phyloP scores from a whole-genome alignment of 2,797 vertebrate species.

The Leucoraja ocellata region DNA sequence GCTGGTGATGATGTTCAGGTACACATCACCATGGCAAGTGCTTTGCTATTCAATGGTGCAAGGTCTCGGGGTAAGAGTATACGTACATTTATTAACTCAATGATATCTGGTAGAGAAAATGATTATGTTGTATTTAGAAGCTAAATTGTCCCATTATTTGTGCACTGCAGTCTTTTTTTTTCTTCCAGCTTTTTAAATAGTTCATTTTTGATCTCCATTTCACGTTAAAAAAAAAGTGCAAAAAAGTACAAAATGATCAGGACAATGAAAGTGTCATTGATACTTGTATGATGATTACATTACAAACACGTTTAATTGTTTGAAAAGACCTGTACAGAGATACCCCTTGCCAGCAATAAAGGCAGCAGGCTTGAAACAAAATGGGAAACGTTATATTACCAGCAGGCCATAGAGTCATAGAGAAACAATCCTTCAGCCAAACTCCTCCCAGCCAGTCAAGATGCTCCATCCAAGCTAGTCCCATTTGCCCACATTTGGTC shows the following conservation, averaged over 20 bases:
- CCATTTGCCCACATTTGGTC: too few relatives aligned
- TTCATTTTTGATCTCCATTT: neutral
- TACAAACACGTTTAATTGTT: neutral
- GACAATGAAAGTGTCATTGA: neutral
- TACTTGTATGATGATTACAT: neutral
- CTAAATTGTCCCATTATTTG: neutral
- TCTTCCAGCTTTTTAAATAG: neutral
- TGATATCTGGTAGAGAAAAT: neutral
- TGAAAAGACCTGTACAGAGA: neutral
- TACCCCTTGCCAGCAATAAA: neutral
- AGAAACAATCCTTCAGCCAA: too few relatives aligned
- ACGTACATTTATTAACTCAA: neutral
- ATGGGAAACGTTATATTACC: neutral
- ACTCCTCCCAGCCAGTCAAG: too few relatives aligned
- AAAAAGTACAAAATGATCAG: neutral
- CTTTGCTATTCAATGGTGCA: constrained; percentile 62
- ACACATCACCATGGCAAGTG: constrained; percentile 63
- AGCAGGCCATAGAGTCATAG: neutral
- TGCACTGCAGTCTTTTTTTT: too few relatives aligned
- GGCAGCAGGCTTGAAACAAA: neutral
- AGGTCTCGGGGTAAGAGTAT: constrained; percentile 55
- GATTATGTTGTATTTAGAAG: neutral
- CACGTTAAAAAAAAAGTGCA: neutral
- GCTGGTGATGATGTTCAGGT: constrained; percentile 55
- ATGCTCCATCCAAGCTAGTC: too few relatives aligned